Evolutionary conservation across 2,113 vertebrate species (phyloP).

Genomic region (Oreotrochilus melanogaster): DNA sequence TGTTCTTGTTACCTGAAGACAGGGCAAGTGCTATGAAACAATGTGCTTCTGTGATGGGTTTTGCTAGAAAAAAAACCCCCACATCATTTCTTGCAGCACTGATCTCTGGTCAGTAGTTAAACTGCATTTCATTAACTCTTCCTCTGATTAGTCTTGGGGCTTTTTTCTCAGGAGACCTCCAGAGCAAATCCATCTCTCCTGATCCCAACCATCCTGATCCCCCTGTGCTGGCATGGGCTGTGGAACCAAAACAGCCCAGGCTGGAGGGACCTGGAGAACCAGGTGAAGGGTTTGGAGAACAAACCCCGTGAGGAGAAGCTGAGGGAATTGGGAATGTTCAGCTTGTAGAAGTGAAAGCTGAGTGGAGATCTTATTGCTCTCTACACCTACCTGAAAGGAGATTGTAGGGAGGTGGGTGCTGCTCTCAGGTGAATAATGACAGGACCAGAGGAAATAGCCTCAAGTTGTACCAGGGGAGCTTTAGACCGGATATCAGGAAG

Average conservation of each 20-base stretch:
- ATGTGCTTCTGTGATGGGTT: not conserved
- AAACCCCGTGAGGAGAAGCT: too few relatives aligned
- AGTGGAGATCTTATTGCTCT: too few relatives aligned
- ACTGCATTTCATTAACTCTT: slow-evolving; percentile 10
- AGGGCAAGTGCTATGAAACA: not conserved
- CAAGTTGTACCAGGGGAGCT: too few relatives aligned
- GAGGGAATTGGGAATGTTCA: too few relatives aligned
- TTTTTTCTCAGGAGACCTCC: not conserved
- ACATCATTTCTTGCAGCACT: not conserved
- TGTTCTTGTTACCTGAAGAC: slow-evolving; percentile 19
- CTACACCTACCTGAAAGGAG: too few relatives aligned
- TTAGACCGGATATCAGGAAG: too few relatives aligned
- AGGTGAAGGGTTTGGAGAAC: too few relatives aligned
- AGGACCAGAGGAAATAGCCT: too few relatives aligned
- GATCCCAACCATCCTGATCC: not conserved
- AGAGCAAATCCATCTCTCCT: not conserved
- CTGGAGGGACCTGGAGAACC: not conserved
- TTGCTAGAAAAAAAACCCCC: not conserved
- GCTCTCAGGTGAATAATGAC: too few relatives aligned
- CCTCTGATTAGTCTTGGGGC: not conserved
- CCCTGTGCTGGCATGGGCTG: not conserved
- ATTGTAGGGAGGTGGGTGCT: too few relatives aligned
- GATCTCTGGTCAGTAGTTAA: not conserved
- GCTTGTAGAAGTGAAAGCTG: too few relatives aligned
- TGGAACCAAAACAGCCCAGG: not conserved